Evolutionary conservation across 1,140 invertebrate genomes (phyloP).

Genomic region (Melipona quadrifasciata): DNA sequence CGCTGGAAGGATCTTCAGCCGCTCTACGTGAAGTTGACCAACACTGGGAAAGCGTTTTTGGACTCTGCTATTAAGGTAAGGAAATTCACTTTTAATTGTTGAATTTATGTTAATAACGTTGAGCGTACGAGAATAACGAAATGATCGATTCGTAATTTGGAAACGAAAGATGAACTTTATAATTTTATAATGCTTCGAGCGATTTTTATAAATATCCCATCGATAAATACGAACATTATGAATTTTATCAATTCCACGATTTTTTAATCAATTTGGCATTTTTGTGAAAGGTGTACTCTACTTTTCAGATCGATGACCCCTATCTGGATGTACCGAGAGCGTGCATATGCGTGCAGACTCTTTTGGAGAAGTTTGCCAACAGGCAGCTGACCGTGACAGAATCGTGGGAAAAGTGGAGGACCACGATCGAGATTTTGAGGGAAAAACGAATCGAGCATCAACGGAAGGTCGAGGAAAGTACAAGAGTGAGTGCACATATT

Average conservation of each 20-base stretch:
- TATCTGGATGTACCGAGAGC: conserved; percentile 88
- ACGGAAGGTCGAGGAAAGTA: conserved; percentile 88
- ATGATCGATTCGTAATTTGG: not conserved
- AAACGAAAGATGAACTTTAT: no score
- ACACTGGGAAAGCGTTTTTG: conserved; percentile 87
- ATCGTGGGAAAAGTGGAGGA: conserved; percentile 88
- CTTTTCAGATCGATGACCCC: conserved; percentile 86
- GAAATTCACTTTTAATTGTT: not conserved
- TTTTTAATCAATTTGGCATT: not conserved
- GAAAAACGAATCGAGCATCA: conserved; percentile 87
- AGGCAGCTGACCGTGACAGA: conserved; percentile 86
- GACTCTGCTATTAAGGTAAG: conserved; percentile 84
- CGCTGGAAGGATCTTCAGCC: conserved; percentile 85
- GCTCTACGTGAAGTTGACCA: conserved; percentile 84
- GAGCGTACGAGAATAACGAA: not conserved
- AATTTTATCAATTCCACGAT: not conserved
- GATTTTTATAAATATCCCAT: no score
- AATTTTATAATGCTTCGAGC: not conserved
- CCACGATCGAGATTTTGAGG: conserved; percentile 84
- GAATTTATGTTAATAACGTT: not conserved
- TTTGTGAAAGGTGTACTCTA: not conserved
- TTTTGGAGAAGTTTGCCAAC: conserved; percentile 87
- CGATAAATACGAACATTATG: not conserved
- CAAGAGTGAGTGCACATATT: conserved; percentile 83
- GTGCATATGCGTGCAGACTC: conserved; percentile 86